Evolutionary conservation across 2,113 vertebrate genomes (phyloP).

Genomic region (Chinchilla lanigera): DNA sequence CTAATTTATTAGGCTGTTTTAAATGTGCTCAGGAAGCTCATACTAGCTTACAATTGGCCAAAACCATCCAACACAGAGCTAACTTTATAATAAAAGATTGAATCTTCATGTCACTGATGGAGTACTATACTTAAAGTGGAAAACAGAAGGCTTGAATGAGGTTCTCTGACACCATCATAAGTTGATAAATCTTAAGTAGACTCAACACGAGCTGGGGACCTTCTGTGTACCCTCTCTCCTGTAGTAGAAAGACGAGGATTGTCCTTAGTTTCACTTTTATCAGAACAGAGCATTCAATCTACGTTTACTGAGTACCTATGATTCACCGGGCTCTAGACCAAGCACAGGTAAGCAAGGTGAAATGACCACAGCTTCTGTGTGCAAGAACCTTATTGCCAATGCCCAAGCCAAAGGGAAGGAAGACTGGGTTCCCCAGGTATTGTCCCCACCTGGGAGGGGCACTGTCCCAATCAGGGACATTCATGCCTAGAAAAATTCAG

Average conservation of each 20-base stretch:
- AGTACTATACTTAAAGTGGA: no score
- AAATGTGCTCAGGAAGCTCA: neutral
- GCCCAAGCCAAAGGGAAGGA: neutral
- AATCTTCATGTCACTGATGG: neutral
- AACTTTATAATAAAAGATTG: neutral
- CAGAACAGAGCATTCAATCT: neutral
- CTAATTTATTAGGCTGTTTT: neutral
- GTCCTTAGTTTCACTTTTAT: neutral
- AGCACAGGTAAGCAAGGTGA: neutral
- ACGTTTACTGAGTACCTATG: neutral
- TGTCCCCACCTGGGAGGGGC: fast-evolving
- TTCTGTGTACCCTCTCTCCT: fast-evolving
- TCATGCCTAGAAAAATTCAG: fast-evolving
- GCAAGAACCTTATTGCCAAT: neutral
- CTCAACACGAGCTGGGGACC: no score
- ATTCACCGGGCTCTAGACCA: neutral
- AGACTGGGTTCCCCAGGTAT: fast-evolving
- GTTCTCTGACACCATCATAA: fast-evolving
- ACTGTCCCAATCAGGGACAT: fast-evolving
- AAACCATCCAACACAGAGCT: no score
- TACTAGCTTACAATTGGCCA: fast-evolving
- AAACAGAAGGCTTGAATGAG: neutral
- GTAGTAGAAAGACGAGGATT: neutral
- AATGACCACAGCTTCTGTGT: no score
- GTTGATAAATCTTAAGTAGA: neutral